phyloP scores from a whole-genome alignment of 2,113 vertebrate species.

The Nerophis lumbriciformis region DNA sequence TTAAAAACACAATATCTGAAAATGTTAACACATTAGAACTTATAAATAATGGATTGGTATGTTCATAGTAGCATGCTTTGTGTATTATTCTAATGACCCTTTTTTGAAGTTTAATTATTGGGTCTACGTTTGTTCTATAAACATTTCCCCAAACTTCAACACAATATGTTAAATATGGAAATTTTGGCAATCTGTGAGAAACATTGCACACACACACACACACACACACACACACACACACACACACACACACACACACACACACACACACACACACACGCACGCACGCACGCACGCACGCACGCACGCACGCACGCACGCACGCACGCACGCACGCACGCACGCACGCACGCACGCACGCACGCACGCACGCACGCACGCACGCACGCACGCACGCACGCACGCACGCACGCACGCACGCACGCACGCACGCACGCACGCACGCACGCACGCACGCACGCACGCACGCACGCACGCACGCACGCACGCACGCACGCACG shows the following conservation, averaged over 20 bases:
- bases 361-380: slow-evolving; percentile 2
- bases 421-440: slow-evolving; percentile 2
- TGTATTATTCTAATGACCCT: too few relatives aligned
- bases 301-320: slow-evolving; percentile 2
- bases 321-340: slow-evolving; percentile 2
- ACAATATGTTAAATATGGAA: too few relatives aligned
- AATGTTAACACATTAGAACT: too few relatives aligned
- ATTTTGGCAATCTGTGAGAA: too few relatives aligned
- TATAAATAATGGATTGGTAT: too few relatives aligned
- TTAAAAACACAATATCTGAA: too few relatives aligned
- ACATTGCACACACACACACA: too few relatives aligned
- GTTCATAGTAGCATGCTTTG: too few relatives aligned
- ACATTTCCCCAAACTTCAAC: too few relatives aligned
- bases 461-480: slow-evolving; percentile 2
- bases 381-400: slow-evolving; percentile 2
- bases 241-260: background rate
- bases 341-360: slow-evolving; percentile 2
- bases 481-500: slow-evolving; percentile 2
- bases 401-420: slow-evolving; percentile 2
- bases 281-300: slow-evolving; percentile 2
- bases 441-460: slow-evolving; percentile 2
- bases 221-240: background rate
- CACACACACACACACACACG: too few relatives aligned
- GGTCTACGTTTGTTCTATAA: too few relatives aligned
- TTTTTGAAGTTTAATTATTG: too few relatives aligned